Evolutionary conservation across 2,888 invertebrate genomes (phyloP).

Genomic region (Microchrysa polita): DNA sequence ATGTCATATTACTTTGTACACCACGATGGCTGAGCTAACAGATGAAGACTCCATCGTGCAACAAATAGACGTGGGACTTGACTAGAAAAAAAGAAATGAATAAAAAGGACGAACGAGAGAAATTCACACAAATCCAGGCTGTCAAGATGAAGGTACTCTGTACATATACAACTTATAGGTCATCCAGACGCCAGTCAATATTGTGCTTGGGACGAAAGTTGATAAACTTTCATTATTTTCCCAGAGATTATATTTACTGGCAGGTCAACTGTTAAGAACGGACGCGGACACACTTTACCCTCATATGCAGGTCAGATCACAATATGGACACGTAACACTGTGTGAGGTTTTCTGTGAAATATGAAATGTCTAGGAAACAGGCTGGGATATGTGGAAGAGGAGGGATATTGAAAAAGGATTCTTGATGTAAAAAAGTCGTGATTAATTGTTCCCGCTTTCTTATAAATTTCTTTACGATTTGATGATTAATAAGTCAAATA

Average conservation of each 20-base stretch:
- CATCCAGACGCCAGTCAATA: slow-evolving; percentile 30
- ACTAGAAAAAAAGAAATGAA: too few species aligned
- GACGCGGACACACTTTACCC: slow-evolving; percentile 37
- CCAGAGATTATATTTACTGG: slow-evolving; percentile 31
- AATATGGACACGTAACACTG: too few species aligned
- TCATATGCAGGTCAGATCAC: slow-evolving; percentile 6
- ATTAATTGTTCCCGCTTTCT: too few species aligned
- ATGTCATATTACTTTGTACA: slow-evolving; percentile 22
- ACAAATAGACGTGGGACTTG: slow-evolving; percentile 18
- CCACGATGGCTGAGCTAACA: slow-evolving; percentile 21
- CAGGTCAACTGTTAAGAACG: slow-evolving; percentile 34
- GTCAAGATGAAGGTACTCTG: slow-evolving; percentile 27
- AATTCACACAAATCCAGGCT: slow-evolving; percentile 12
- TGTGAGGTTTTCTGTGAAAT: too few species aligned
- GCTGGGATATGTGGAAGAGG: too few species aligned
- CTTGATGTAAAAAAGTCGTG: too few species aligned
- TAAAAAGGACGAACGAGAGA: not conserved
- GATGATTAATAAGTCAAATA: too few species aligned
- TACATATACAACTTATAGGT: slow-evolving; percentile 10
- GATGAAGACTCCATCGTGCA: not conserved
- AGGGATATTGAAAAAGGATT: too few species aligned
- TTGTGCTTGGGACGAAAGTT: not conserved
- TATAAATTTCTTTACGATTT: too few species aligned
- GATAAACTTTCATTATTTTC: slow-evolving; percentile 39
- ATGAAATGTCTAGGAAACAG: too few species aligned